A percentile compares a stretch with the other conserved stretches of the same genome.
Evolutionary conservation across 1,140 invertebrate genomes (phyloP).

Genomic region (Procambarus virginalis): DNA sequence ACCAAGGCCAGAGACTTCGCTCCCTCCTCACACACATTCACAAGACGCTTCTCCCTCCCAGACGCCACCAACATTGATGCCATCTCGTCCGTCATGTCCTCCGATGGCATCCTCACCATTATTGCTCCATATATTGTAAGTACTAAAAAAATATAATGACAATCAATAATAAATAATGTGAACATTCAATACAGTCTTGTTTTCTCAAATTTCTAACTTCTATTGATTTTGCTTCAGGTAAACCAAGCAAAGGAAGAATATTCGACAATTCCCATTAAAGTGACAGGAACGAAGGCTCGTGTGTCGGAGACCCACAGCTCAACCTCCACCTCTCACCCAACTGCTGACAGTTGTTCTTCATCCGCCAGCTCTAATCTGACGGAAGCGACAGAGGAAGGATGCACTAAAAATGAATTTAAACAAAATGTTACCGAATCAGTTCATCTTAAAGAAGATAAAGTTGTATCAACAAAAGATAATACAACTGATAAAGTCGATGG

Average conservation of each 20-base stretch:
- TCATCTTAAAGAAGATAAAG: background rate
- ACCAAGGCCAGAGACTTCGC: background rate
- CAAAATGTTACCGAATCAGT: background rate
- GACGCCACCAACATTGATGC: constrained; percentile 30
- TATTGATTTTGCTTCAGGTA: background rate
- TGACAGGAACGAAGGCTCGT: background rate
- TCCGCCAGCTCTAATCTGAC: background rate
- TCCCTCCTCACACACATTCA: background rate
- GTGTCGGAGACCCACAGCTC: background rate
- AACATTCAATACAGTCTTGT: too few relatives aligned
- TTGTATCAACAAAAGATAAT: background rate
- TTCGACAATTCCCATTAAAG: background rate
- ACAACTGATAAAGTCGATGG: background rate
- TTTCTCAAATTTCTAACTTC: too few relatives aligned
- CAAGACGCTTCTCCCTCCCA: constrained; percentile 32
- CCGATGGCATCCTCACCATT: constrained; percentile 46
- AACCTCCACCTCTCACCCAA: background rate
- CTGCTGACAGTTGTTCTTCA: background rate
- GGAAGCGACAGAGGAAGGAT: background rate
- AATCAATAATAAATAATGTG: too few relatives aligned
- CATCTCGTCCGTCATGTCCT: constrained; percentile 44
- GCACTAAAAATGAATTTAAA: background rate
- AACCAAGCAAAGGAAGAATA: background rate
- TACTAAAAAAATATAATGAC: background rate
- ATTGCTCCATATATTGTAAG: constrained; percentile 28